Base-by-base conservation (phyloP, 2,888 invertebrate genomes). In the Raillietiella orientalis region DNA sequence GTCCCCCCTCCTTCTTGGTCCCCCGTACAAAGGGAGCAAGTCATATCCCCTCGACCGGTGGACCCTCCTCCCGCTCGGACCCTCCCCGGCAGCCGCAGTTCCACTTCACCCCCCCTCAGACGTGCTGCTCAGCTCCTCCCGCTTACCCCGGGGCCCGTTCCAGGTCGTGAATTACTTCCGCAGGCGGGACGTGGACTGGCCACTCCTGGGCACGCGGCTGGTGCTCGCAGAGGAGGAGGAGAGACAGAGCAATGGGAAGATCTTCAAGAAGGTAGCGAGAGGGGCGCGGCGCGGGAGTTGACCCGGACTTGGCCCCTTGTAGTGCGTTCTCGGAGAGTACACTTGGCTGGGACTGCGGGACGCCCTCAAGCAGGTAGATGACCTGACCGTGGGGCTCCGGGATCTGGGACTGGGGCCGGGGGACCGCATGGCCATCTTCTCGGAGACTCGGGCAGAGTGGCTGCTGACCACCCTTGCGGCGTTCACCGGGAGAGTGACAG, bases 371-470 rank as follows among this genome's bases (percentile, higher is more conserved):
- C 53, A 66, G 42, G 66, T 79, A 4, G 49, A 57, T 0, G 53
- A 62, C 36, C 69, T 93, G 46, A 74, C 75, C 24, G 62, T 64
- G 29, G 93, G 90, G 2, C 53, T 96, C 32, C 56, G 66, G 21
- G 65, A 63, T 38, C 48, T 75, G 20, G 82, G 79, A 15, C 60
- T 69, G 38, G 46, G 51, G 36, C 62, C 69, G 5, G 56, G 57
- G 5, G 50, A 60, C 32, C 74, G 71, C 45, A 57, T 93, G 35
- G 79, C 74, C 28, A 66, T 96, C 41, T 93, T 87, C 53, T 84
- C 90, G 0, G 96, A 96, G 52, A 96, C 93, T 0, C 57, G 90
- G 36, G 75, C 75, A 24, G 93, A 96, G 51, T 96, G 96, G 96
- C 70, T 93, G 65, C 55, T 90, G 25, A 71, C 82, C 1, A 82